Base-by-base conservation (phyloP, 2,797 vertebrate genomes). In the Rousettus madagascariensis region DNA sequence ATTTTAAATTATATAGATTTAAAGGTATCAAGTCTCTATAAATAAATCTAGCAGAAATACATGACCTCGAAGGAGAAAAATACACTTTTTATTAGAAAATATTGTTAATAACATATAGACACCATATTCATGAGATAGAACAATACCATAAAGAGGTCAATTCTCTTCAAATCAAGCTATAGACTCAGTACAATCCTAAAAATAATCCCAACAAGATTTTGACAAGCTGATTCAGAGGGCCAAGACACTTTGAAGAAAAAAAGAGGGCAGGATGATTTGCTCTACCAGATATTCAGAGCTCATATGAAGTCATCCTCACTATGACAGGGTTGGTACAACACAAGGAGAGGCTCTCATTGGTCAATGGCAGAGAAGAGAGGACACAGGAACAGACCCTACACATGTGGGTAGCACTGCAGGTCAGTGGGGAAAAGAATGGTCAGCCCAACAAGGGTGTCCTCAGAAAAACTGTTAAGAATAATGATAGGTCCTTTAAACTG, bases 301-400 rank as follows among this genome's bases (percentile, higher is more conserved):
- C 24, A 11, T 3, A 0, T 33, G 72, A 59, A 24, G 15, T 30
- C 22, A 0, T 2, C 12, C 2, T 53, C 41, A 1, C 19, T 1
- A 16, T 19, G 55, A 26, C 3, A n/a, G 20, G 1, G 12, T 2
- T 2, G 6, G 19, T 22, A 0, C 0, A 5, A 26, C 36, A 2
- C 3, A 36, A 93, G 30, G 26, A 75, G 28, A 6, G 17, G 19
- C 38, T 41, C 3, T 3, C 4, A 28, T 19, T 17, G 53, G 26
- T 22, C 79, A 28, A 4, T 0, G n/a, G 8, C 15, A 38, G 57
- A 63, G 43, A 69, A 83, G 61, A 63, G 15, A 59, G 71, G 72
- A 43, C 71, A 8, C 26, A 7, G 65, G 55, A 72, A 53, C 43
- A 63, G 22, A 30, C 22, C 55, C 15, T 36, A 33, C 16, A 3